Base-by-base conservation (phyloP, 2,888 invertebrate species). In the Orchestes rusci region DNA sequence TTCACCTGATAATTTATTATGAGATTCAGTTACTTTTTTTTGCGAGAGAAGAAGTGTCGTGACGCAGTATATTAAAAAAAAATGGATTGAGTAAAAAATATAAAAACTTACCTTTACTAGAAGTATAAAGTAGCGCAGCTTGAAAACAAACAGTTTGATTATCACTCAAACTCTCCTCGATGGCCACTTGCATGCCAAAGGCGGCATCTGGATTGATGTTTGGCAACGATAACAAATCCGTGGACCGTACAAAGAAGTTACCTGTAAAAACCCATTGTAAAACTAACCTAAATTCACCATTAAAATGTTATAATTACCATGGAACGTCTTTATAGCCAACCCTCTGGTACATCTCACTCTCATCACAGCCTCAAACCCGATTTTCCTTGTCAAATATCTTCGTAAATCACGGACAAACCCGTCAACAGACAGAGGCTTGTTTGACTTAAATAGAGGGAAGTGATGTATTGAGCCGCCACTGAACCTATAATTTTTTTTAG, bases 321-420 rank as follows among this genome's bases (percentile, higher is more conserved):
- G 96, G 81, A 99, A 99, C 62, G 95, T 93, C 70, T 97, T 95
- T 59, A 99, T 91, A 17, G 90, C 78, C 44, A 99, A 73, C 12
- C 97, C 96, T 62, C 88, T 80, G 2, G 95, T 92, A 64, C 95
- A 96, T 4, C 97, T 76, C 53, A 99, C 85, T 57, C 99, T 75
- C 92, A 99, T 93, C 16, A 99, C 99, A 3, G 99, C 93, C 67
- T 99, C 99, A 67, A 99, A 96, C 34, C 99, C 99, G 53, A 99
- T 92, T 74, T 97, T 97, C 54, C 99, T 75, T 0, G 89, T 88
- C 43, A 99, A 74, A 72, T 99, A 99, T 10, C 99, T 74, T 29
- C 82, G 77, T 18, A 99, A 72, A 67, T 82, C 81, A 42, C 80
- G 73, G 50, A 82, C 80, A 48, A 96, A 82, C 43, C 79, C 77